phyloP scores from a whole-genome alignment of 2,888 invertebrate species.

The Nomada fabriciana region DNA sequence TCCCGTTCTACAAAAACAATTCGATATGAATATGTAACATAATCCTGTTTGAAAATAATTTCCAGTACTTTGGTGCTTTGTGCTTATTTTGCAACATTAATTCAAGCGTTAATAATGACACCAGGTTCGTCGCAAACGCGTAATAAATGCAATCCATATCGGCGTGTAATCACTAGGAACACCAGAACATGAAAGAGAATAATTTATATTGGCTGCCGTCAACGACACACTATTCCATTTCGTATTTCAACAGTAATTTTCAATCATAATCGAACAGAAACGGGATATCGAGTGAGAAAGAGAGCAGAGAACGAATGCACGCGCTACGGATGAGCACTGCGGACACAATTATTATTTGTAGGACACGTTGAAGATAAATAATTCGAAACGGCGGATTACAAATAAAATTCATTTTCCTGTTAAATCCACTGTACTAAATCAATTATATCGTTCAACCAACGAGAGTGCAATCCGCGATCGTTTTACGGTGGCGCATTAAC shows the following conservation, averaged over 20 bases:
- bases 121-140: not conserved
- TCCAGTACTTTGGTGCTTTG: not conserved
- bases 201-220: constrained; percentile 21
- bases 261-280: not conserved
- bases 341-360: constrained; percentile 46
- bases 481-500: constrained; percentile 62
- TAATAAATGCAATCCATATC: constrained; percentile 34
- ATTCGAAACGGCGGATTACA: constrained; percentile 45
- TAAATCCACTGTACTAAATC: constrained; percentile 66
- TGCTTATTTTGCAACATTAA: not conserved
- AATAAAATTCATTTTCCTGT: constrained; percentile 62
- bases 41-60: not conserved
- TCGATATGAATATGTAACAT: not conserved
- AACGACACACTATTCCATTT: constrained; percentile 17
- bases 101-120: not conserved
- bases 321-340: constrained; percentile 7
- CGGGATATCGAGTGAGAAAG: constrained; percentile 24
- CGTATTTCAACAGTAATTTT: constrained; percentile 38
- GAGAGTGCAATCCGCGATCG: constrained; percentile 36
- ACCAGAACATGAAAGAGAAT: constrained; percentile 20
- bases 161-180: constrained; percentile 8
- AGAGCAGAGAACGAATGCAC: not conserved
- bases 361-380: constrained; percentile 56
- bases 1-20: no score
- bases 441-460: constrained; percentile 54